These are phyloP conservation scores for Caradrina kadenii DNA, from an alignment of 2,888 invertebrate species.

Conservation along the genomic window DNA sequence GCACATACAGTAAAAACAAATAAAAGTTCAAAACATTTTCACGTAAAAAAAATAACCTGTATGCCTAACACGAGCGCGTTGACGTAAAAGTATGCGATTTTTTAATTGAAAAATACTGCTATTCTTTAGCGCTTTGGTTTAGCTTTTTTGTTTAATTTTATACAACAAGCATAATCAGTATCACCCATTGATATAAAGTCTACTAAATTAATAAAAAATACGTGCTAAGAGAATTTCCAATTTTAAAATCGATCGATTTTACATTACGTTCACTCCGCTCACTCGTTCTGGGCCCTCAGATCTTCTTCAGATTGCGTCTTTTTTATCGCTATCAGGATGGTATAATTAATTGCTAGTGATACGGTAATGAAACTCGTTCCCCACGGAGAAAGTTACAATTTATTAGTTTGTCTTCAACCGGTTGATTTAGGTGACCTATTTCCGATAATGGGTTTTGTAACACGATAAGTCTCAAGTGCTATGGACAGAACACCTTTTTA, in stretches of 20 bases:
- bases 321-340: constrained; percentile 19
- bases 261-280: background rate
- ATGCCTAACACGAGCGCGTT: too few species aligned
- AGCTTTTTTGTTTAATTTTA: too few species aligned
- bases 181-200: too few species aligned
- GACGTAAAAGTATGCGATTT: too few species aligned
- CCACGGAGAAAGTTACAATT: constrained; percentile 51
- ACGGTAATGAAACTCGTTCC: constrained; percentile 55
- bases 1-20: background rate
- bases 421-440: constrained; percentile 58
- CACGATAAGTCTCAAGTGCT: constrained; percentile 57
- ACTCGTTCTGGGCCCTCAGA: too few species aligned
- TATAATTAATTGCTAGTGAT: constrained; percentile 53
- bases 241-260: background rate
- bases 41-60: too few species aligned
- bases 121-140: too few species aligned
- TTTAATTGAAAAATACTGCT: too few species aligned
- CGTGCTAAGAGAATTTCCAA: too few species aligned
- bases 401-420: constrained; percentile 55
- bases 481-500: constrained; percentile 38
- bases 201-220: too few species aligned
- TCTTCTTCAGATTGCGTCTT: constrained; percentile 2
- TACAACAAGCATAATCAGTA: too few species aligned
- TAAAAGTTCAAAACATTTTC: too few species aligned
- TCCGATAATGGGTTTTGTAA: constrained; percentile 56